Evolutionary conservation across 2,113 vertebrate genomes (phyloP).

Genomic region (Marmota flaviventris): DNA sequence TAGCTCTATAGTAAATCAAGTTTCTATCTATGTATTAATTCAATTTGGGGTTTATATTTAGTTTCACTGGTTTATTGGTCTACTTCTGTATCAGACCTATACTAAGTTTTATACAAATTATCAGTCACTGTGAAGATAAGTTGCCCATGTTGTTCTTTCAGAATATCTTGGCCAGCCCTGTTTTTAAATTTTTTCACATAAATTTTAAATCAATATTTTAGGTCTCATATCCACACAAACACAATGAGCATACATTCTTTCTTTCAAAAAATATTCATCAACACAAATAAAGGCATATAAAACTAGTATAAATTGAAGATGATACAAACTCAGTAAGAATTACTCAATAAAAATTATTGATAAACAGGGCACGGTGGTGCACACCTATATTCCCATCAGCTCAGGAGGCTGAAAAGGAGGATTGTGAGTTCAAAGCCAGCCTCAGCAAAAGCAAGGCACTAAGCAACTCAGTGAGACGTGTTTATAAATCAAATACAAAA

Average conservation of each 20-base stretch:
- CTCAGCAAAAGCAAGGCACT: too few relatives aligned
- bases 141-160: neutral
- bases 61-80: neutral
- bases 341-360: neutral
- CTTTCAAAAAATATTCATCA: neutral
- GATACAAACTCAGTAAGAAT: neutral
- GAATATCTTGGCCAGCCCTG: neutral
- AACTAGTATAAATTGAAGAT: neutral
- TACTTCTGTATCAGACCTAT: neutral
- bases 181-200: neutral
- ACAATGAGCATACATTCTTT: neutral
- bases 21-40: neutral
- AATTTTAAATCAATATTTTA: neutral
- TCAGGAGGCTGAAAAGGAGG: too few relatives aligned
- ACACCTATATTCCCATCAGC: too few relatives aligned
- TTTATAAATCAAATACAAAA: too few relatives aligned
- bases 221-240: neutral
- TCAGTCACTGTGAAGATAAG: neutral
- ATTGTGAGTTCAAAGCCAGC: too few relatives aligned
- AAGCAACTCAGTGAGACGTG: too few relatives aligned
- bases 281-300: neutral
- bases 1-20: neutral
- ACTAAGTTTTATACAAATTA: neutral
- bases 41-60: neutral
- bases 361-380: too few relatives aligned